These are phyloP conservation scores for Drosophila lowei DNA, from an alignment of 1,140 invertebrate genomes.

Conservation along the genomic window DNA sequence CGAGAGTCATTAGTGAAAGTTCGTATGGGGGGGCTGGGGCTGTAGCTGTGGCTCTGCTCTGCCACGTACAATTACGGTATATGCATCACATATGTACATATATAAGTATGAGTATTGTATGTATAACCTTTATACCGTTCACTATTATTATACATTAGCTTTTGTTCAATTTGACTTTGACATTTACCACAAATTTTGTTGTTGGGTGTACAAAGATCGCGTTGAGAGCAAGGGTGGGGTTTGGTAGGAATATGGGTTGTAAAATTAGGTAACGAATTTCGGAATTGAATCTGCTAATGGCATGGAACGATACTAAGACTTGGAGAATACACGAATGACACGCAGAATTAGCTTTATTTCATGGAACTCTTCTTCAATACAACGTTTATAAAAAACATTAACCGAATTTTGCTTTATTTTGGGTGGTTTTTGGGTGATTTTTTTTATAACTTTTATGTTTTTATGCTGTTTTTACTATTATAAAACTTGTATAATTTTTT, in stretches of 20 bases:
- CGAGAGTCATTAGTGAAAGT: slow-evolving; percentile 78
- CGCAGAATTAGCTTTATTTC: too few species aligned
- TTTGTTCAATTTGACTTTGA: slow-evolving; percentile 49
- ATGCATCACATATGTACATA: slow-evolving; percentile 18
- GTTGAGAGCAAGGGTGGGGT: neutral
- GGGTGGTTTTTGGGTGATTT: neutral
- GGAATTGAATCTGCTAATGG: too few species aligned
- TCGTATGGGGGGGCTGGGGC: slow-evolving; percentile 22
- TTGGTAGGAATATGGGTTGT: too few species aligned
- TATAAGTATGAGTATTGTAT: slow-evolving; percentile 9
- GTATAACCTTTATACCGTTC: slow-evolving; percentile 11
- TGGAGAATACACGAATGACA: too few species aligned
- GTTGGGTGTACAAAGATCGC: neutral
- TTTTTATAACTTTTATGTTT: neutral
- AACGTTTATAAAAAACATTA: too few species aligned
- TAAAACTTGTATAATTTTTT: neutral
- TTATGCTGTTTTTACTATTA: neutral
- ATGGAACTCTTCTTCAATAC: too few species aligned
- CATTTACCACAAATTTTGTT: slow-evolving; percentile 24
- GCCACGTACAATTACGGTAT: slow-evolving; percentile 71
- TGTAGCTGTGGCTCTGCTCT: neutral
- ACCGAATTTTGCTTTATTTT: too few species aligned
- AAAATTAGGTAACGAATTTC: too few species aligned
- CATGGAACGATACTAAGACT: too few species aligned
- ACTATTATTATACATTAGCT: slow-evolving; percentile 18